Evolutionary conservation across 2,113 vertebrate species (phyloP).

Genomic region (Nicator chloris): DNA sequence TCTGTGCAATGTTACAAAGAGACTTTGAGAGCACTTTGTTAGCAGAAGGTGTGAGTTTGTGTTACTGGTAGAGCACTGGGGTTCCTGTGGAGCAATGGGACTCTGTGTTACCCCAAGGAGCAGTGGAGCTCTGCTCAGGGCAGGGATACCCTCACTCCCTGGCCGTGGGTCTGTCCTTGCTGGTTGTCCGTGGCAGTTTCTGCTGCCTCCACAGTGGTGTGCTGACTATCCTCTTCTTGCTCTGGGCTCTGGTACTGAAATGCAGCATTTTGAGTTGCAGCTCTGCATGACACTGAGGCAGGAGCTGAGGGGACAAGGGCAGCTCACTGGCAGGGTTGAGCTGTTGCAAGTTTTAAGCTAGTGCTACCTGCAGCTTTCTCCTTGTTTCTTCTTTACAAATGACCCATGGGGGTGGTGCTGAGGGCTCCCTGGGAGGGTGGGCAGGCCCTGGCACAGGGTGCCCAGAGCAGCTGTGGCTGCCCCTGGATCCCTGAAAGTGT

Average conservation of each 20-base stretch:
- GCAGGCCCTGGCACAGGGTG: neutral
- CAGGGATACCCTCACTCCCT: neutral
- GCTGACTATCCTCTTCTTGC: neutral
- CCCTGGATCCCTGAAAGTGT: neutral
- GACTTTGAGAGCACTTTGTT: neutral
- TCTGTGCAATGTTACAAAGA: neutral
- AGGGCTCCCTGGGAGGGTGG: neutral
- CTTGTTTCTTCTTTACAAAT: neutral
- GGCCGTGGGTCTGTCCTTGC: neutral
- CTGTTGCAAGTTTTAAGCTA: neutral
- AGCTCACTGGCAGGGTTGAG: neutral
- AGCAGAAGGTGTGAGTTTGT: neutral
- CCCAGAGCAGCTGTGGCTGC: neutral
- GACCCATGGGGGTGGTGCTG: neutral
- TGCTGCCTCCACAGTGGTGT: neutral
- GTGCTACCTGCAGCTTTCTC: neutral
- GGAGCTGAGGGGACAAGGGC: neutral
- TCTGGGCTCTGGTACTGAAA: neutral
- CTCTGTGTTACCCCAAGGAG: rapidly evolving
- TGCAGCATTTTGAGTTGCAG: neutral
- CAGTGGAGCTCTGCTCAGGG: neutral
- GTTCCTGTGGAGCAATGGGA: neutral
- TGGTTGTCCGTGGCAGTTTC: rapidly evolving
- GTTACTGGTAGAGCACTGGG: neutral
- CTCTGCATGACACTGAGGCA: neutral